These are phyloP conservation scores for Podarcis muralis DNA, from an alignment of 2,113 vertebrate species.

Conservation along the genomic window DNA sequence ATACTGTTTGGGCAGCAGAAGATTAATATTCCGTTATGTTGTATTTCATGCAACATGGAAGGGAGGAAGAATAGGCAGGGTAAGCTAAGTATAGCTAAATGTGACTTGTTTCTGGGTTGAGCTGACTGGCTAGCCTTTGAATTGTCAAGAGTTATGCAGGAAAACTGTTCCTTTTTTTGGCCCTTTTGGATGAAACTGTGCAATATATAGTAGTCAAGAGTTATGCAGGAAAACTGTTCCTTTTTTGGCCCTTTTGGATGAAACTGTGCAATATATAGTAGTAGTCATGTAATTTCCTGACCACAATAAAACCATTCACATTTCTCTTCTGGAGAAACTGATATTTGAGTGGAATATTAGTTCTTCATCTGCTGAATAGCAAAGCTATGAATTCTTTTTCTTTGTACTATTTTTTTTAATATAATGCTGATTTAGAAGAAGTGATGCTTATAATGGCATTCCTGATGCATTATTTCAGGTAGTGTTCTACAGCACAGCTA, in stretches of 20 bases:
- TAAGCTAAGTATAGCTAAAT: neutral
- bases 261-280: neutral
- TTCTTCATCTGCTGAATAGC: constrained; percentile 22
- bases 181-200: neutral
- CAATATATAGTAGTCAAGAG: neutral
- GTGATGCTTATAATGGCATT: constrained; percentile 11
- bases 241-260: neutral
- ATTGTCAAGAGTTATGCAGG: neutral
- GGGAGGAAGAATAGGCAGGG: neutral
- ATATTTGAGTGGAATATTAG: fast-evolving
- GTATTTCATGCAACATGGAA: too few relatives aligned
- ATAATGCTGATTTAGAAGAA: neutral
- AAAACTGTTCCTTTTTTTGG: neutral
- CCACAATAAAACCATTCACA: neutral
- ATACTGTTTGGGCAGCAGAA: neutral
- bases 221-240: neutral
- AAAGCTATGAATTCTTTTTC: neutral
- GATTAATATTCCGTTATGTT: neutral
- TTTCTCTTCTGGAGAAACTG: neutral
- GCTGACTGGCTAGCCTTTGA: neutral
- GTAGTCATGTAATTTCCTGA: neutral
- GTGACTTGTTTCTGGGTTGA: neutral
- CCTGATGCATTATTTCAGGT: constrained; percentile 32
- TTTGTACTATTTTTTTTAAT: neutral
- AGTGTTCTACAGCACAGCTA: constrained; percentile 21